phyloP scores from a whole-genome alignment of 2,113 vertebrate genomes.

The Octodon degus region DNA sequence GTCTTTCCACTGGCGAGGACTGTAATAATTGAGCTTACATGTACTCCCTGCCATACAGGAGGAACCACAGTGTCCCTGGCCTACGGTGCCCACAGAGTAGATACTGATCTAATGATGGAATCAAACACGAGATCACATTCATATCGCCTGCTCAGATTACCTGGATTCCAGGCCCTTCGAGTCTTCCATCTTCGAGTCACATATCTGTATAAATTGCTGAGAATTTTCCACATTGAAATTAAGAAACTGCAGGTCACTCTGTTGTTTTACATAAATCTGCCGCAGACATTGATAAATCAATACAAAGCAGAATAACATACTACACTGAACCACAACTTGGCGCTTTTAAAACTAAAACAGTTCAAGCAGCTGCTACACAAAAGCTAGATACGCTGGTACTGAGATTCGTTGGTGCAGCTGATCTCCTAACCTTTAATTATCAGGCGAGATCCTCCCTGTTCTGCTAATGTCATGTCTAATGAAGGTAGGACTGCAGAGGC shows the following conservation, averaged over 20 bases:
- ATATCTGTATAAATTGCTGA: conserved; percentile 84
- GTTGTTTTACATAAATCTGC: conserved; percentile 93
- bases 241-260: conserved; percentile 91
- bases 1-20: background rate
- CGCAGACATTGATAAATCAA: conserved; percentile 59
- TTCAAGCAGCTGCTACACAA: background rate
- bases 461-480: background rate
- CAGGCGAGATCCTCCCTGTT: background rate
- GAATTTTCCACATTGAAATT: conserved; percentile 89
- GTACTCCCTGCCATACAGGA: background rate
- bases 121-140: background rate
- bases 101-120: background rate
- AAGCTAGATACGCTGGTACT: background rate
- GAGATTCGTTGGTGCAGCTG: background rate
- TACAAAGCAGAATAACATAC: background rate
- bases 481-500: background rate
- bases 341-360: background rate
- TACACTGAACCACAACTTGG: background rate
- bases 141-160: conserved; percentile 79
- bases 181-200: conserved; percentile 71
- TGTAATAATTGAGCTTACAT: background rate
- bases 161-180: conserved; percentile 78
- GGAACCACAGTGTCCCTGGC: background rate
- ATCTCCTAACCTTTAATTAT: background rate
- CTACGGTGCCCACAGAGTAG: background rate